Percentiles rank a stretch among this genome's conserved stretches.
These are phyloP conservation scores for Drosophila quinaria DNA, from an alignment of 2,888 invertebrate species.

Conservation along the genomic window DNA sequence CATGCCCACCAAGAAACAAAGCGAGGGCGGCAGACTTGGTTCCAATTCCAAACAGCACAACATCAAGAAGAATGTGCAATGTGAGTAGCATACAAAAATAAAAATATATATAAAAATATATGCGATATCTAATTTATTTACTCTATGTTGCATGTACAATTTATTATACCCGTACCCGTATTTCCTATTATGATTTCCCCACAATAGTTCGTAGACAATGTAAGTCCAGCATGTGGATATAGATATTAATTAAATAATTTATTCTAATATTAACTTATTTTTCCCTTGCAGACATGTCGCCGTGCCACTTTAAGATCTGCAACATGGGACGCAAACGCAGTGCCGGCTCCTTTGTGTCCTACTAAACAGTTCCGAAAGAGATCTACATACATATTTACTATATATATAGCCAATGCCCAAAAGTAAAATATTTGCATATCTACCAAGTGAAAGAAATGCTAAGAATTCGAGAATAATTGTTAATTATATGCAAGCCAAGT, in stretches of 20 bases:
- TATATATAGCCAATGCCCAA: conserved; percentile 24
- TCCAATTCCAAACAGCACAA: conserved; percentile 75
- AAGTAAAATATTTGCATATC: conserved; percentile 41
- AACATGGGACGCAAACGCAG: conserved; percentile 89
- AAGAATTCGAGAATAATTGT: conserved; percentile 17
- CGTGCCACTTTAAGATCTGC: conserved; percentile 90
- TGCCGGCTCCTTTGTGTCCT: conserved; percentile 56
- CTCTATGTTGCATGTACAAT: conserved; percentile 51
- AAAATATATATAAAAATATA: too few relatives aligned
- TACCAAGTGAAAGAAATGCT: conserved; percentile 10
- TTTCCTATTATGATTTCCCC: conserved; percentile 46
- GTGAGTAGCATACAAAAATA: conserved; percentile 72
- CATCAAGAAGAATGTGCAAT: conserved; percentile 84
- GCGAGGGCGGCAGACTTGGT: conserved; percentile 27
- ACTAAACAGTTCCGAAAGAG: conserved; percentile 25
- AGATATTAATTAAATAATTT: background rate
- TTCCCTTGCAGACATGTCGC: conserved; percentile 87
- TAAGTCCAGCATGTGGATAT: conserved; percentile 74
- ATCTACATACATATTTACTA: background rate
- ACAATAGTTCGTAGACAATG: conserved; percentile 78
- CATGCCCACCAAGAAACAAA: conserved; percentile 68
- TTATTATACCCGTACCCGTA: conserved; percentile 27
- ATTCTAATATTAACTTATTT: background rate
- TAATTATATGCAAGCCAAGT: conserved; percentile 54
- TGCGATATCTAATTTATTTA: conserved; percentile 3